Evolutionary conservation across 2,113 vertebrate genomes (phyloP).

Genomic region (Psettodes erumei): DNA sequence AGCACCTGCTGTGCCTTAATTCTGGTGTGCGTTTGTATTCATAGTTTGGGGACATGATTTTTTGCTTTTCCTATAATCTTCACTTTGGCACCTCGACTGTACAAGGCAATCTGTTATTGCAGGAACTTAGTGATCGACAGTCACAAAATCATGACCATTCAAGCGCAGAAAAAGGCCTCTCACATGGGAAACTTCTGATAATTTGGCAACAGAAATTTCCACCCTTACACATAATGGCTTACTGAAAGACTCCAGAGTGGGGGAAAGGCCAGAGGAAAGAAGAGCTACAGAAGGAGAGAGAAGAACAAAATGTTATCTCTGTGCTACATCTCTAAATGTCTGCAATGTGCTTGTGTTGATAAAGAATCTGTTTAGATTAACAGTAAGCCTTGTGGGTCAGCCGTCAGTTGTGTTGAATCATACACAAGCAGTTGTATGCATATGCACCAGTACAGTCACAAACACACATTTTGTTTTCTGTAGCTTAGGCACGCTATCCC

Average conservation of each 20-base stretch:
- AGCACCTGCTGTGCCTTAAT: conserved; percentile 4
- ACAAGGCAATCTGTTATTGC: conserved; percentile 6
- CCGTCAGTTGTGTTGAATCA: not conserved
- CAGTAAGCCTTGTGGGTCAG: conserved; percentile 38
- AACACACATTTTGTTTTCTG: conserved; percentile 22
- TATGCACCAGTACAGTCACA: not conserved
- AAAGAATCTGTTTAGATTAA: conserved; percentile 59
- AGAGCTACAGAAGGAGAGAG: not conserved
- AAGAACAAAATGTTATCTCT: conserved; percentile 31
- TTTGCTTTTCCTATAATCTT: not conserved
- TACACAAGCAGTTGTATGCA: conserved; percentile 6
- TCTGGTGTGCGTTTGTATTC: not conserved
- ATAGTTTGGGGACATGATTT: not conserved
- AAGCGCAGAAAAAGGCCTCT: conserved; percentile 11
- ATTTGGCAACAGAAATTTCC: not conserved
- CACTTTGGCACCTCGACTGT: conserved; percentile 20
- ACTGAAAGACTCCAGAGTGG: conserved; percentile 18
- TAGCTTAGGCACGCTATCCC: not conserved
- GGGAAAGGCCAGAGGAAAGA: conserved; percentile 23
- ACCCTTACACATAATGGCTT: conserved; percentile 3
- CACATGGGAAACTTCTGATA: not conserved
- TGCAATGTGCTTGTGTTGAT: conserved; percentile 60
- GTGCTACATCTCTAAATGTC: conserved; percentile 36
- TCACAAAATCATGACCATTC: conserved; percentile 11
- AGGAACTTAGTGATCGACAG: conserved; percentile 25